A percentile compares a stretch with the other conserved stretches of the same genome.
Conservation (phyloP, 2,797 vertebrate genomes). For the Helostoma temminkii region DNA sequence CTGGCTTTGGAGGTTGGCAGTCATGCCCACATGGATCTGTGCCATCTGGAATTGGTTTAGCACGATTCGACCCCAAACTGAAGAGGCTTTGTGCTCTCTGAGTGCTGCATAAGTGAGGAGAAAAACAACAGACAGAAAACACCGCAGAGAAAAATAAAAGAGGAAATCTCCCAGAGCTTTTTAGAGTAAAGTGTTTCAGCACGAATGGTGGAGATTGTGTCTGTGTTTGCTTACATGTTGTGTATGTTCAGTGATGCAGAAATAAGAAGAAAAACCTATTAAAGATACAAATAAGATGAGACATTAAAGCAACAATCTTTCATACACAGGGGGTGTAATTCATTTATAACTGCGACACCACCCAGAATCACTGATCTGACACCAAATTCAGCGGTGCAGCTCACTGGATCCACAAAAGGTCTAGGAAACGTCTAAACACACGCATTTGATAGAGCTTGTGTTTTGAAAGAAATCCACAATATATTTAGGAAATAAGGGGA, state of each 20-base stretch:
- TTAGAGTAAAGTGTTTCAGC: neutral
- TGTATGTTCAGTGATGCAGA: neutral
- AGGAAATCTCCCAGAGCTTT: neutral
- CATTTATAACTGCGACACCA: no score
- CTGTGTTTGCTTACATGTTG: neutral
- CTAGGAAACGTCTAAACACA: no score
- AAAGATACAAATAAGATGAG: no score
- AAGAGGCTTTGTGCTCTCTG: conserved; percentile 59
- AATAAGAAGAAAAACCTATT: no score
- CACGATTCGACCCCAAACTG: conserved; percentile 51
- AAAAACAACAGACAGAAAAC: conserved; percentile 49
- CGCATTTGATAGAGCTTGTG: no score
- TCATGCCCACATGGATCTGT: conserved; percentile 61
- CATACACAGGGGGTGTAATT: no score
- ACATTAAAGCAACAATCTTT: no score
- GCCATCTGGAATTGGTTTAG: conserved; percentile 72
- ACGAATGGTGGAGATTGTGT: neutral
- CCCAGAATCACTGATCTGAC: no score
- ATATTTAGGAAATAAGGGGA: no score
- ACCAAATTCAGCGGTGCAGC: no score
- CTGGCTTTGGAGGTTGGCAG: conserved; percentile 56
- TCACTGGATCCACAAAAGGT: no score
- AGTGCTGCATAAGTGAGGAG: conserved; percentile 18
- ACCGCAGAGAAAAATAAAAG: conserved; percentile 13
- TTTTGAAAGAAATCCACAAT: no score